Conservation (phyloP, 2,113 vertebrate genomes). For the Hippocampus abdominalis region DNA sequence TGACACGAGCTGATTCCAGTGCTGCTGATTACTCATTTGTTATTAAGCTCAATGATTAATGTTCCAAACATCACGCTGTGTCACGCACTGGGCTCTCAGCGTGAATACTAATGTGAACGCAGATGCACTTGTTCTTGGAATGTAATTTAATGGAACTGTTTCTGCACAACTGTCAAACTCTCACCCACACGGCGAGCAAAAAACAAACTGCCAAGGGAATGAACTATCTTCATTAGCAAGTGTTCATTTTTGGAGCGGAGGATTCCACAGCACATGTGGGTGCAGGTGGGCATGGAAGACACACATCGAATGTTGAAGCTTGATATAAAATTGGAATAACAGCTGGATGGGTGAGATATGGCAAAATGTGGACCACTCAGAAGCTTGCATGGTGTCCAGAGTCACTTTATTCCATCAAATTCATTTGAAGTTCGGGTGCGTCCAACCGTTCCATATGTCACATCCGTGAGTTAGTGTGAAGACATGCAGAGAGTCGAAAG, state of each 20-base stretch:
- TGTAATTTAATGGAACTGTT: slow-evolving; percentile 18
- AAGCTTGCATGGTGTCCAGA: slow-evolving; percentile 23
- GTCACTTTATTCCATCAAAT: slow-evolving; percentile 15
- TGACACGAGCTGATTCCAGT: slow-evolving; percentile 6
- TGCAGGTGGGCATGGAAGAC: not conserved
- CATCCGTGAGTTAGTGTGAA: slow-evolving; percentile 22
- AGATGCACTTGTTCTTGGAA: not conserved
- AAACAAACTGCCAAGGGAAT: slow-evolving; percentile 13
- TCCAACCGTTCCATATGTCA: slow-evolving; percentile 16
- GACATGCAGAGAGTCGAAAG: slow-evolving; percentile 18
- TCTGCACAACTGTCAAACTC: slow-evolving; percentile 28
- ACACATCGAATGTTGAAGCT: slow-evolving; percentile 4
- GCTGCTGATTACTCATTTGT: slow-evolving; percentile 5
- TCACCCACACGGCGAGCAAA: slow-evolving; percentile 21
- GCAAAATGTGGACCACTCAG: slow-evolving; percentile 29
- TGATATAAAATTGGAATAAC: slow-evolving; percentile 24
- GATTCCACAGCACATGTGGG: slow-evolving; percentile 10
- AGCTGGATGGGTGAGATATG: slow-evolving; percentile 31
- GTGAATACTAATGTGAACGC: slow-evolving; percentile 15
- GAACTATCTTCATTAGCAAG: slow-evolving; percentile 39
- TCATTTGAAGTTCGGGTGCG: not conserved
- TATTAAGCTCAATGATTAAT: not conserved
- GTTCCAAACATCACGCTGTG: not conserved
- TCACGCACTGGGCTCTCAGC: not conserved
- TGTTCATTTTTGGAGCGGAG: slow-evolving; percentile 23